phyloP scores from a whole-genome alignment of 1,140 invertebrate species.

The Teleogryllus occipitalis region DNA sequence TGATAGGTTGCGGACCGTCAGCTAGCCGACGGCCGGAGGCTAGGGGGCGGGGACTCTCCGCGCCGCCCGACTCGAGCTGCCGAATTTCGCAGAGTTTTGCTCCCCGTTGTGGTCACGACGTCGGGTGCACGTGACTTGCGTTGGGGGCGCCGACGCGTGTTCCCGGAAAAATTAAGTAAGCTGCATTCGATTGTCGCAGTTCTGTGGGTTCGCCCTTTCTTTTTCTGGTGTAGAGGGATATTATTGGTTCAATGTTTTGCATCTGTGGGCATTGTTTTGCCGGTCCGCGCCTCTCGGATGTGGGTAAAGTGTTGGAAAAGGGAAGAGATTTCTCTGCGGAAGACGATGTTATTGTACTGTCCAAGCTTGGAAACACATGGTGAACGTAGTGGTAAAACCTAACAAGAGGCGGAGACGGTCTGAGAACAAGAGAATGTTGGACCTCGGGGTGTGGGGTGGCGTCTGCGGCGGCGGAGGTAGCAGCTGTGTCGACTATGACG shows the following conservation, averaged over 20 bases:
- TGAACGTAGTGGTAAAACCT: background rate
- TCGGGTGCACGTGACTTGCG: background rate
- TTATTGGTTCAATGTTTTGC: too few relatives aligned
- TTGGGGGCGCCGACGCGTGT: too few relatives aligned
- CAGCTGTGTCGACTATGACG: too few relatives aligned
- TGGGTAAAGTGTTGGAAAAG: background rate
- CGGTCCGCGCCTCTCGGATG: background rate
- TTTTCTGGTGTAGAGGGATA: too few relatives aligned
- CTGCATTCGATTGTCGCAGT: too few relatives aligned
- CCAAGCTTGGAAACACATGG: background rate
- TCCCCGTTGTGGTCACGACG: background rate
- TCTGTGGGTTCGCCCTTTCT: too few relatives aligned
- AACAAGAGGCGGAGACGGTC: background rate
- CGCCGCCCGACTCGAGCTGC: background rate
- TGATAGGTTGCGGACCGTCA: background rate
- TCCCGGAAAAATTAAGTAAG: too few relatives aligned
- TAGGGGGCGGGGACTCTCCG: too few relatives aligned
- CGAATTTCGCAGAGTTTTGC: background rate
- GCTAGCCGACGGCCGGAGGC: too few relatives aligned
- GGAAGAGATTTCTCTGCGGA: background rate
- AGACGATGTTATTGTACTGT: background rate
- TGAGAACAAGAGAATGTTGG: background rate
- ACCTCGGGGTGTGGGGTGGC: too few relatives aligned
- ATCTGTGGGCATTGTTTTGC: too few relatives aligned
- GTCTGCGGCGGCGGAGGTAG: background rate